Evolutionary conservation across 2,113 vertebrate genomes (phyloP), one percentile per base, ranked within the genome.

Genomic region (Eublepharis macularius): DNA sequence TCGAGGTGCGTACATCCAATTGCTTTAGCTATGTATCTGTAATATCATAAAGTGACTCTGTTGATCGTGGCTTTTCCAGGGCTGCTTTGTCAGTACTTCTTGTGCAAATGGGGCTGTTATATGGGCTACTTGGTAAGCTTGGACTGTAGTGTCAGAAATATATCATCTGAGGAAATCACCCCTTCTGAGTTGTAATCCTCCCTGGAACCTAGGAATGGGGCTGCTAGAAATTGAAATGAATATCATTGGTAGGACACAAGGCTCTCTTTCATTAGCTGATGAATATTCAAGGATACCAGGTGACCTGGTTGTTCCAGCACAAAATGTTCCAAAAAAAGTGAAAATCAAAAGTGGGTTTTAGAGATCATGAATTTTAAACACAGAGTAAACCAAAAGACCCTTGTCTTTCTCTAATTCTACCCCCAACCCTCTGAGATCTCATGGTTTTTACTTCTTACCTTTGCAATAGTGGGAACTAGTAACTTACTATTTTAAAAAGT

Each of bases 381-480:
- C 66, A 34, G 47, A 1, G 76, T 19, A 0, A 84, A 6, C 0
- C 0, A 60, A 68, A 0, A 0, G 1, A 68, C 41, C 34, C 39
- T 19, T 81, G 45, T 39, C 11, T 51, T 47, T 12, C 24, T 4
- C 43, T 8, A 13, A 13, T 12, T 68, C 65, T 4, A 68, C 0
- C 16, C 0, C 4, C 8, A 45, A 12, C 0, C 0, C 26, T 26
- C 69, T 9, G 86, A 65, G 9, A 16, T 1, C 32, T 39, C 29
- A 0, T 21, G 57, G 19, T 60, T 60, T 60, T 60, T 60, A 60
- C 21, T 21, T 60, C 57, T 60, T 60, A 54, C 51, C 75, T 69
- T 16, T 7, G 1, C 0, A 0, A 57, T 7, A 0, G 34, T 4
- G 34, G 49, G 45, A 32, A 47, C 21, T 0, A 0, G 47, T 29